phyloP scores from a whole-genome alignment of 2,888 invertebrate species.

The Stenoptilia bipunctidactyla region DNA sequence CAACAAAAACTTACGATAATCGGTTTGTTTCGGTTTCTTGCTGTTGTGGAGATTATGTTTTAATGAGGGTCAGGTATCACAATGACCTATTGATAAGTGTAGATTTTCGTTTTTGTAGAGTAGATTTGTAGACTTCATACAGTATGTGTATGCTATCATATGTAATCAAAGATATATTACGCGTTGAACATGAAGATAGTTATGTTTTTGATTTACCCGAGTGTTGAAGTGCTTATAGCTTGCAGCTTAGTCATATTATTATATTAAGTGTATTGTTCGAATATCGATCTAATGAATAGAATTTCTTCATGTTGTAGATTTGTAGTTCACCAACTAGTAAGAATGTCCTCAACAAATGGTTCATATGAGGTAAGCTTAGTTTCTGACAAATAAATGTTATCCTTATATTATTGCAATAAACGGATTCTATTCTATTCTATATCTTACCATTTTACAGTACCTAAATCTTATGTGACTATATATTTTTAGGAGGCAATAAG shows the following conservation, averaged over 20 bases:
- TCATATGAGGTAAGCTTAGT: constrained; percentile 42
- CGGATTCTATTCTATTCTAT: too few species aligned
- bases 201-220: too few species aligned
- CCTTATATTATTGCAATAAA: too few species aligned
- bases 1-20: constrained; percentile 6
- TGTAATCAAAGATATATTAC: too few species aligned
- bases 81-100: constrained; percentile 30
- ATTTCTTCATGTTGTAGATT: constrained; percentile 23
- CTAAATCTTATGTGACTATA: too few species aligned
- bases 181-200: too few species aligned
- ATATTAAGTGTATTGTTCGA: too few species aligned
- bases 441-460: too few species aligned
- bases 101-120: constrained; percentile 11
- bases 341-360: constrained; percentile 39
- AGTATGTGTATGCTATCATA: not conserved
- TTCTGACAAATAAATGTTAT: constrained; percentile 3
- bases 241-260: too few species aligned
- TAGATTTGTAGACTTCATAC: constrained; percentile 19
- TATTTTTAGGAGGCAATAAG: constrained; percentile 76
- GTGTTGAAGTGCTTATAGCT: too few species aligned
- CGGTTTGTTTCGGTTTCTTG: constrained; percentile 22
- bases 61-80: constrained; percentile 45
- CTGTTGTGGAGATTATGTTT: constrained; percentile 23
- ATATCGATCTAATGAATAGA: constrained; percentile 37
- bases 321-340: constrained; percentile 29